Percentiles rank a stretch among this genome's conserved stretches.
These are phyloP conservation scores for Anticlea derivata DNA, from an alignment of 2,888 invertebrate species.

Conservation along the genomic window DNA sequence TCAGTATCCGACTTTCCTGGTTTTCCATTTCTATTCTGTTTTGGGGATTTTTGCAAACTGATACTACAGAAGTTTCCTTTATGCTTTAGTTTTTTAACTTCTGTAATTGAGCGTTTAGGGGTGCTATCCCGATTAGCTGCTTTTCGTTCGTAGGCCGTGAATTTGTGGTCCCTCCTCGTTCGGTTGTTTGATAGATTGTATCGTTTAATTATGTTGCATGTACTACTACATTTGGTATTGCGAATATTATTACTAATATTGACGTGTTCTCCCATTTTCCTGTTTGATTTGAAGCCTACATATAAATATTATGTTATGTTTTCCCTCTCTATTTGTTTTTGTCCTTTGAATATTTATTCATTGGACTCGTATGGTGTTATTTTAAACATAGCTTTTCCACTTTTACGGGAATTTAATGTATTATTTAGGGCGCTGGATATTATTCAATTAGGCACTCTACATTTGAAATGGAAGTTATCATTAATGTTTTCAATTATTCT, in stretches of 20 bases:
- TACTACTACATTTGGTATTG: slow-evolving; percentile 1
- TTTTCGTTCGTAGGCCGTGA: not conserved
- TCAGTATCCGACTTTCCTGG: slow-evolving; percentile 7
- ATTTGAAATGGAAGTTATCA: too few species aligned
- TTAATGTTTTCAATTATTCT: slow-evolving; percentile 1
- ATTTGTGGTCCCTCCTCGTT: slow-evolving; percentile 1
- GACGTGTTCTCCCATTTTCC: slow-evolving; percentile 14
- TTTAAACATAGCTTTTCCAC: too few species aligned
- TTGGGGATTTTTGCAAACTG: not conserved
- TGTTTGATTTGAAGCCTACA: not conserved
- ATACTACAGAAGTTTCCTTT: not conserved
- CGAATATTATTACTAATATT: not conserved
- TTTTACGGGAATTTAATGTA: not conserved
- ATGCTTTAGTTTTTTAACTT: not conserved
- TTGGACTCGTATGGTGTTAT: too few species aligned
- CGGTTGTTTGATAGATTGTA: not conserved
- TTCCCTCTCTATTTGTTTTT: too few species aligned
- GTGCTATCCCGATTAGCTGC: not conserved
- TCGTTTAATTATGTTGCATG: not conserved
- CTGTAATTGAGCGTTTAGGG: not conserved
- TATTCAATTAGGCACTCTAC: too few species aligned
- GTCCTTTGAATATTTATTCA: not conserved
- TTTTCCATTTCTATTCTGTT: not conserved
- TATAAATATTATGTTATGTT: not conserved
- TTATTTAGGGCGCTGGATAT: too few species aligned